These are phyloP conservation scores for Drosophila arawakana DNA, from an alignment of 1,140 invertebrate genomes.

Conservation along the genomic window DNA sequence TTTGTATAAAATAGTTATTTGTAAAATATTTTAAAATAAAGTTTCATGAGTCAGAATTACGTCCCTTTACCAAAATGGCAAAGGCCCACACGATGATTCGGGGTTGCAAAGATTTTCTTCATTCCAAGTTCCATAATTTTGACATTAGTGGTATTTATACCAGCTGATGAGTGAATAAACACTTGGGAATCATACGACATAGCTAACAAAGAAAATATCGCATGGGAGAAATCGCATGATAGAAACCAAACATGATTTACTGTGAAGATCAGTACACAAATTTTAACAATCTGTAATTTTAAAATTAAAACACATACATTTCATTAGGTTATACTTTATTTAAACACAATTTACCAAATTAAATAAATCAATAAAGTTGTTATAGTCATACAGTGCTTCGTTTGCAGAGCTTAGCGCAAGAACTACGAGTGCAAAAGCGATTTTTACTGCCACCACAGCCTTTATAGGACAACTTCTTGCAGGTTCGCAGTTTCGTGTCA, in stretches of 20 bases:
- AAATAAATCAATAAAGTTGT: no score
- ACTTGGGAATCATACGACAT: constrained; percentile 60
- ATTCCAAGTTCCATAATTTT: fast-evolving
- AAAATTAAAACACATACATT: background rate
- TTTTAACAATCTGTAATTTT: no score
- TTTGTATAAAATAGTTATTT: background rate
- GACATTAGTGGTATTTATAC: constrained; percentile 28
- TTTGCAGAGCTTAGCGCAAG: background rate
- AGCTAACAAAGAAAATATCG: background rate
- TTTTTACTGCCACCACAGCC: constrained; percentile 4
- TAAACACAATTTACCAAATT: background rate
- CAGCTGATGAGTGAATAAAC: background rate
- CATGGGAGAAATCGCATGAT: background rate
- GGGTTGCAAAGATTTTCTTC: constrained; percentile 68
- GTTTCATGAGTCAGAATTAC: constrained; percentile 66
- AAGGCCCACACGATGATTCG: constrained; percentile 76
- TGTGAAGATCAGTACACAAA: background rate
- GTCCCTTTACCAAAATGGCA: constrained; percentile 67
- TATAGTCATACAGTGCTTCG: background rate
- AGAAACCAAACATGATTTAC: background rate
- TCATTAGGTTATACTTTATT: background rate
- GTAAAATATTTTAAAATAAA: constrained; percentile 9
- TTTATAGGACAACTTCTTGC: constrained; percentile 1
- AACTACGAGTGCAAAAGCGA: background rate
- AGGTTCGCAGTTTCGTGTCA: background rate